Evolutionary conservation across 2,113 vertebrate genomes (phyloP).

Genomic region (Morone saxatilis): DNA sequence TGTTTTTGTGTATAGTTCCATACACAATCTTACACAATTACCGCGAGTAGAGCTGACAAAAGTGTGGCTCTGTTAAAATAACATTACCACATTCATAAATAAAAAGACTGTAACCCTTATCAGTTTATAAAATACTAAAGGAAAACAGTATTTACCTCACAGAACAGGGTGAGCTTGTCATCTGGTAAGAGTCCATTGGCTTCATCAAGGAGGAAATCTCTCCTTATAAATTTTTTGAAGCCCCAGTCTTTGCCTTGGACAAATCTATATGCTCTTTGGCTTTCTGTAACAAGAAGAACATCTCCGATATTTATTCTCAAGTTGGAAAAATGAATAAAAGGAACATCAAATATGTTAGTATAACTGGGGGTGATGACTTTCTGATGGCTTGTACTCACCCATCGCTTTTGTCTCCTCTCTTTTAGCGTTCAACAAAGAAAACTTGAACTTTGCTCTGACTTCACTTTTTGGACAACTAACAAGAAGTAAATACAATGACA

Average conservation of each 20-base stretch:
- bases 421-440: conserved; percentile 97
- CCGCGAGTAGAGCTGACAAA: not conserved
- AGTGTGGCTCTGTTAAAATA: not conserved
- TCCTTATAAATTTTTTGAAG: conserved; percentile 99
- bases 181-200: conserved; percentile 97
- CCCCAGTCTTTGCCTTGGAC: conserved; percentile 99
- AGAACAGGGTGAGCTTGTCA: conserved; percentile 98
- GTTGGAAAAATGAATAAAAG: not conserved
- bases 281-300: conserved; percentile 85
- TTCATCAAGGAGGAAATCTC: conserved; percentile 99
- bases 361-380: not conserved
- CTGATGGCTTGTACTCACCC: conserved; percentile 86
- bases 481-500: conserved; percentile 97
- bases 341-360: not conserved
- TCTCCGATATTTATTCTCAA: not conserved
- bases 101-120: not conserved
- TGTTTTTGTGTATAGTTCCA: not conserved
- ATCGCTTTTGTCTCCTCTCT: conserved; percentile 99
- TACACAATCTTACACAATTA: not conserved
- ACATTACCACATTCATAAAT: not conserved
- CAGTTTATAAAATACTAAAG: not conserved
- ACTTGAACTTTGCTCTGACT: conserved; percentile 99
- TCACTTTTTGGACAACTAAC: conserved; percentile 99
- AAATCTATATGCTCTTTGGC: conserved; percentile 99
- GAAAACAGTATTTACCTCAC: conserved; percentile 87